Evolutionary conservation across 2,113 vertebrate species (phyloP), one percentile per base, ranked within the genome.

Genomic region (Hippocampus abdominalis): DNA sequence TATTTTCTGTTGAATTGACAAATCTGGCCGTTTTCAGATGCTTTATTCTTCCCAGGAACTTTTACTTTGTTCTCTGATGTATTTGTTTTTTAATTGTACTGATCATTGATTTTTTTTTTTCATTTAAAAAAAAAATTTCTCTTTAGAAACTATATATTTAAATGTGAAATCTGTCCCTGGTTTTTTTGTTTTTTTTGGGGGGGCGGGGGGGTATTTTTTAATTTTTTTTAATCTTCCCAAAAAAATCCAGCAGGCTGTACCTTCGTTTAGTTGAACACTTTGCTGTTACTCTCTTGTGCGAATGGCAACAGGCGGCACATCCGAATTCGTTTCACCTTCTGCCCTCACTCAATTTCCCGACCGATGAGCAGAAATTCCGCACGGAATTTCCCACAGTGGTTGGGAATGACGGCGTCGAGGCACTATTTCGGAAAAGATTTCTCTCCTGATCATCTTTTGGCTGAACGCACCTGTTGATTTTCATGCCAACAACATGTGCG

Each of bases 381-480:
- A 2, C 12, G 16, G 48, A 49, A 49, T 49, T 21, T 49, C 48
- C 18, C 48, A 49, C 48, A 49, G 48, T 20, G 18, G 12, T 16
- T 46, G 44, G 3, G 44, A 49, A 18, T 49, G 6, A 20, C 16
- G 0, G 46, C 46, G 3, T 18, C 46, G 12, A 56, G 10, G 54
- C 16, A 25, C 54, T 6, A 56, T 56, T 56, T 27, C 25, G 13
- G 54, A 27, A 13, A 12, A 25, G 54, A 56, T 49, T 49, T 49
- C 23, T 72, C 65, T 79, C 73, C 75, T 82, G 70, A 72, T 71
- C 64, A 72, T 75, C 81, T 68, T 80, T 56, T 80, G 81, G 75
- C 81, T 77, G 64, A 15, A 29, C 77, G 54, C 27, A 84, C 79
- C 76, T 86, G 80, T 80, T 63, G 76, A 67, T 81, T 44, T 20